phyloP scores from a whole-genome alignment of 2,797 vertebrate genomes.

The Etheostoma nigrum region DNA sequence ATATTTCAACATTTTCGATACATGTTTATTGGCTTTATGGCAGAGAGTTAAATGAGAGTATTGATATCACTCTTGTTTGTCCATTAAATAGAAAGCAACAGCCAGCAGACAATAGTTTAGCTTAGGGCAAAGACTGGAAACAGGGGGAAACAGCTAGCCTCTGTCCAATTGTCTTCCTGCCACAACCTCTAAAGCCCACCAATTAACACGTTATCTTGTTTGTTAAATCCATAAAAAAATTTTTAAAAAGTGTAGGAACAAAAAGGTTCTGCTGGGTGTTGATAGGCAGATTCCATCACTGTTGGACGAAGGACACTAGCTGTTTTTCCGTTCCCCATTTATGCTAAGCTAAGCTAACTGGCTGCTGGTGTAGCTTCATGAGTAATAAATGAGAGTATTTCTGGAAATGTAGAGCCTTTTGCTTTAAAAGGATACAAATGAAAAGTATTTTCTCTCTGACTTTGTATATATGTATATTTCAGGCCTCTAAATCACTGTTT shows the following conservation, averaged over 20 bases:
- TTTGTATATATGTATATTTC: no score
- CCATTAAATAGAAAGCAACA: not conserved
- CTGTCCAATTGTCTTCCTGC: no score
- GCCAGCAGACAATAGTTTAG: not conserved
- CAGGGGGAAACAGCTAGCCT: not conserved
- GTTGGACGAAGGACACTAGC: not conserved
- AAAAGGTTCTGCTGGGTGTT: not conserved
- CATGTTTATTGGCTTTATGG: not conserved
- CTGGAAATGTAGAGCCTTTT: not conserved
- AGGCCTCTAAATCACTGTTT: not conserved
- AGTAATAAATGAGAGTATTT: no score
- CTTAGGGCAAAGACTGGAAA: not conserved
- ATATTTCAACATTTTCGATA: not conserved
- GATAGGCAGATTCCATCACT: not conserved
- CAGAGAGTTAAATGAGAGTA: no score
- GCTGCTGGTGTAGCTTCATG: not conserved
- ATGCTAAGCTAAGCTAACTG: not conserved
- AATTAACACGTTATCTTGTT: no score
- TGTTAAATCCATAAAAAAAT: no score
- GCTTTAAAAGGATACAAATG: not conserved
- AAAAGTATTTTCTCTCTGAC: no score
- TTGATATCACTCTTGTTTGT: not conserved
- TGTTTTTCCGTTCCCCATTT: not conserved
- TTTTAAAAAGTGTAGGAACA: no score
- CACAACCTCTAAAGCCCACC: no score